Percentiles rank a stretch among this genome's conserved stretches.
Conservation (phyloP, 2,113 vertebrate genomes). For the Chauna torquata region DNA sequence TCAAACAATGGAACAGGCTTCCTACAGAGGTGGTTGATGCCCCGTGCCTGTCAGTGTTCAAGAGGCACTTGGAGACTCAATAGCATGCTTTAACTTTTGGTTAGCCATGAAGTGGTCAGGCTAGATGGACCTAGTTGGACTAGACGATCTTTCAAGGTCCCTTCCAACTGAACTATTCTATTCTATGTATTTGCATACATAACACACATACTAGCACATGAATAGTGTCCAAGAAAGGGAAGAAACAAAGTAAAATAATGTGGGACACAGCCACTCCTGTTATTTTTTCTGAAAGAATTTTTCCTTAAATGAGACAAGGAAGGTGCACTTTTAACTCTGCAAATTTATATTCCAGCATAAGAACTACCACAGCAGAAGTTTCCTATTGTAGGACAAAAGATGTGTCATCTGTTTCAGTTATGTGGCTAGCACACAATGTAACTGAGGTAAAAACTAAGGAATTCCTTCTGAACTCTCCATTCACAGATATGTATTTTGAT, state of each 20-base stretch:
- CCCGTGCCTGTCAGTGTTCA: background rate
- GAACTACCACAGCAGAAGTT: background rate
- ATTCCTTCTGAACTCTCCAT: background rate
- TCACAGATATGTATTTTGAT: background rate
- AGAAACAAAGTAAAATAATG: background rate
- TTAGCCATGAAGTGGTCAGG: background rate
- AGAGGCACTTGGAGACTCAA: background rate
- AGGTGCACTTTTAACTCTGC: background rate
- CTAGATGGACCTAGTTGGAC: background rate
- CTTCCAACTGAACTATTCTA: background rate
- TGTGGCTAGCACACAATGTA: background rate
- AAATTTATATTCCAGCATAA: background rate
- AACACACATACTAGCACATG: background rate
- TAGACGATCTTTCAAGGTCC: background rate
- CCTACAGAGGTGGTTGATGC: background rate
- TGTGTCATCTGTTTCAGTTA: rapidly evolving
- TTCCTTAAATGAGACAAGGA: background rate
- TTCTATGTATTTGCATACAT: background rate
- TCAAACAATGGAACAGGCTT: too few relatives aligned
- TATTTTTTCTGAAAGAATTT: background rate
- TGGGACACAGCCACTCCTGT: background rate
- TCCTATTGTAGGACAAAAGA: background rate
- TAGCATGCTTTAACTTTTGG: background rate
- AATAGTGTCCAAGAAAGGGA: background rate
- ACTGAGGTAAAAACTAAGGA: background rate